Evolutionary conservation across 2,113 vertebrate genomes (phyloP), one percentile per base, ranked within the genome.

Genomic region (Ptychochromis oligacanthus): DNA sequence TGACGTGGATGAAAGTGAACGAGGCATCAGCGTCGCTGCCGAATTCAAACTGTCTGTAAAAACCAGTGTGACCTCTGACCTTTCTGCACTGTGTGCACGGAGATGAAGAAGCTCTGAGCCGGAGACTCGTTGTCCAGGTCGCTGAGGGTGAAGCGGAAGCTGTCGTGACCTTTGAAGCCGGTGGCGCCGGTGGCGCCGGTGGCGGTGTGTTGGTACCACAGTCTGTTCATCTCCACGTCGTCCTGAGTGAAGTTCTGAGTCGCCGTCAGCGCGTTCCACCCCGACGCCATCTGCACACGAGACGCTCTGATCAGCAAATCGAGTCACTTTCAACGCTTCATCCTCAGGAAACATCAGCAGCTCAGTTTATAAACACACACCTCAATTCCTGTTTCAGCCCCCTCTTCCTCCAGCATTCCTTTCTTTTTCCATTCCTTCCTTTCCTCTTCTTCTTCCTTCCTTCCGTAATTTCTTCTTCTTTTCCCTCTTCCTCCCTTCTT

Each of bases 201-300:
- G 22, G 15, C 4, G 0, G 62, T 82, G 91, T 95, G 94, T 4
- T 83, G 83, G 79, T 96, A 97, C 52, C 87, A 95, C 55, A 96
- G 52, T 11, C 90, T 92, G 88, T 95, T 96, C 91, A 95, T 90
- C 83, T 95, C 95, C 70, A 94, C 94, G 15, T 95, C 88, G 1
- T 95, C 93, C 90, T 84, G 89, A 3, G 91, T 95, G 85, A 96
- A 96, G 91, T 95, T 96, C 92, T 95, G 96, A 87, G 91, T 93
- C 4, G 93, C 82, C 13, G 79, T 87, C 54, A 96, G 87, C 0
- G 61, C 80, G 6, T 31, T 74, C 91, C 91, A 96, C 57, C 92
- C 89, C 18, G 75, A 70, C 15, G 49, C 36, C 3, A 58, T 87
- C 95, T 95, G 80, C 59, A 87, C 86, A 88, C 4, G 40, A 31